phyloP scores from a whole-genome alignment of 2,797 vertebrate species.

The Gobio occitaniae region DNA sequence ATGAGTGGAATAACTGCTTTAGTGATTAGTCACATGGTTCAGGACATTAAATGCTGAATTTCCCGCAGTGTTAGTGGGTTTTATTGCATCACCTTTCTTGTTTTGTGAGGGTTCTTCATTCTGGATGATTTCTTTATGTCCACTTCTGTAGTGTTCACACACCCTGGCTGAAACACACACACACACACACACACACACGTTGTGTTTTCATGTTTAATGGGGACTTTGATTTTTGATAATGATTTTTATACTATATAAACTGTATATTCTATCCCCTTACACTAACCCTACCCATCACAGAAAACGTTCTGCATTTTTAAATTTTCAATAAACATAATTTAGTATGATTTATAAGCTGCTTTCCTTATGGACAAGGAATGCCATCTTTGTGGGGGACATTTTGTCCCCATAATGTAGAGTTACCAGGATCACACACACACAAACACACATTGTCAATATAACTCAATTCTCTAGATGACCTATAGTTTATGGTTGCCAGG shows the following conservation, averaged over 20 bases:
- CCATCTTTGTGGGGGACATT: too few relatives aligned
- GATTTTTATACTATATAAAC: too few relatives aligned
- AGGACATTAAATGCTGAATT: slow-evolving; percentile 6
- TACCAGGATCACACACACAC: neutral
- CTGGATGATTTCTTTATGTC: slow-evolving; percentile 99
- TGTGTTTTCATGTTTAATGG: too few relatives aligned
- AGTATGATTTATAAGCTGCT: too few relatives aligned
- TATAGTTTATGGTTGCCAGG: slow-evolving; percentile 18
- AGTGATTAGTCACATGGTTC: slow-evolving; percentile 16
- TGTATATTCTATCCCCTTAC: too few relatives aligned
- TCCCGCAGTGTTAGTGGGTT: neutral
- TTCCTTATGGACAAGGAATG: too few relatives aligned
- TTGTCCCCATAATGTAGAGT: too few relatives aligned
- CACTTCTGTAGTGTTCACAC: slow-evolving; percentile 97
- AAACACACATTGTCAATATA: slow-evolving; percentile 21
- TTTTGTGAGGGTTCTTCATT: slow-evolving; percentile 99
- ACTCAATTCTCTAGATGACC: slow-evolving; percentile 1
- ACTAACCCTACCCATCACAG: too few relatives aligned
- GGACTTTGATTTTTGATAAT: too few relatives aligned
- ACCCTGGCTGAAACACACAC: slow-evolving; percentile 85
- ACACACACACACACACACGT: neutral
- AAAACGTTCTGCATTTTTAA: too few relatives aligned
- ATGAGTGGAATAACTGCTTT: neutral
- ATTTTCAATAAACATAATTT: too few relatives aligned
- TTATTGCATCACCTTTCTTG: slow-evolving; percentile 85